These are phyloP conservation scores for Calypte anna DNA, from an alignment of 2,113 vertebrate species.

Conservation along the genomic window DNA sequence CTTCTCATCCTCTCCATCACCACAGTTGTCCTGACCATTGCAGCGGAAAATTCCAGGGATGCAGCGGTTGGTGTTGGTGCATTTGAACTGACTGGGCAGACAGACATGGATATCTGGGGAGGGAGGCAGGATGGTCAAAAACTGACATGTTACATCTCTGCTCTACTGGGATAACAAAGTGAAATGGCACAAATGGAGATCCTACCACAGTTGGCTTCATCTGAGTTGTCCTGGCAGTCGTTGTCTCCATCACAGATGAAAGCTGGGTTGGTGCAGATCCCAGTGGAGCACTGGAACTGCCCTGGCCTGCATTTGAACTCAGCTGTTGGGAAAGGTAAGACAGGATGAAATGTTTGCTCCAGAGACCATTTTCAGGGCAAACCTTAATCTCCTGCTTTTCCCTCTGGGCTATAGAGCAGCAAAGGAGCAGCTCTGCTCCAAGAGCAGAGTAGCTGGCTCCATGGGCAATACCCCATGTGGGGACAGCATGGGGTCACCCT, in stretches of 20 bases:
- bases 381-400: fast-evolving
- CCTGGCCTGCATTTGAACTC: slow-evolving; percentile 96
- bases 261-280: slow-evolving; percentile 97
- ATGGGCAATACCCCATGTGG: fast-evolving
- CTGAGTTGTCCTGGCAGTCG: slow-evolving; percentile 95
- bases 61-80: slow-evolving; percentile 93
- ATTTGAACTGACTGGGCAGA: slow-evolving; percentile 97
- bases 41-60: slow-evolving; percentile 97
- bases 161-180: background rate
- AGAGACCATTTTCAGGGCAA: background rate
- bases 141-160: background rate
- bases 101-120: slow-evolving; percentile 93
- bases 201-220: slow-evolving; percentile 94
- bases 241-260: slow-evolving; percentile 99
- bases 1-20: slow-evolving; percentile 94
- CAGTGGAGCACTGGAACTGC: slow-evolving; percentile 96
- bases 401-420: fast-evolving
- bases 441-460: background rate
- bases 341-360: background rate
- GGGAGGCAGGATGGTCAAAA: background rate
- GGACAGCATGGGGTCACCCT: no score
- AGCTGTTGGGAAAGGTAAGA: slow-evolving; percentile 67
- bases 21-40: slow-evolving; percentile 96
- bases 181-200: background rate
- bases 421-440: background rate